These are phyloP conservation scores for Tetragonula clypearis DNA, from an alignment of 1,140 invertebrate genomes.

Conservation along the genomic window DNA sequence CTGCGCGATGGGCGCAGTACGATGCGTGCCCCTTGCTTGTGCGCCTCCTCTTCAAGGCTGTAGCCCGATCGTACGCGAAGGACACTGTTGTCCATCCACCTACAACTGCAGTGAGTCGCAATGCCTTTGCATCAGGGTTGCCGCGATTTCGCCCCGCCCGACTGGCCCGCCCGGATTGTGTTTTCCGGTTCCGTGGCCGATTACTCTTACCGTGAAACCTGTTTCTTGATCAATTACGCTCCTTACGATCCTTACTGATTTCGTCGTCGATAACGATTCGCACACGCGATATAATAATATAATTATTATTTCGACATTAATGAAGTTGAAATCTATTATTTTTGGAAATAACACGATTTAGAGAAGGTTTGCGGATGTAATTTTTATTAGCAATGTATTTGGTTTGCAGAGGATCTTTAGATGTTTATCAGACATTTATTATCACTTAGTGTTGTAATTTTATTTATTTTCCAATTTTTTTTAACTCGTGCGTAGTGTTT, in stretches of 20 bases:
- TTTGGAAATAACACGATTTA: neutral
- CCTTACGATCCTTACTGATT: too few relatives aligned
- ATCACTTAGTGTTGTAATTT: too few relatives aligned
- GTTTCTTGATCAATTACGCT: neutral
- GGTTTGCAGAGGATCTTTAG: neutral
- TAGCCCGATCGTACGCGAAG: constrained; percentile 87
- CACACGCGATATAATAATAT: neutral
- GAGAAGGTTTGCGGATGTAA: neutral
- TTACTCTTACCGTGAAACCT: neutral
- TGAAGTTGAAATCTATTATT: neutral
- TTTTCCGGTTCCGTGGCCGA: constrained; percentile 23
- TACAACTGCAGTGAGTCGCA: constrained; percentile 88
- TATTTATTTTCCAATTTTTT: too few relatives aligned
- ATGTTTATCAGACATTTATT: too few relatives aligned
- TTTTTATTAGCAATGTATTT: neutral
- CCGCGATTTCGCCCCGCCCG: constrained; percentile 25
- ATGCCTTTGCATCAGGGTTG: constrained; percentile 44
- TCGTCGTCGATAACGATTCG: neutral
- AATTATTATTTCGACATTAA: neutral
- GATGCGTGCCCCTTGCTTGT: constrained; percentile 89
- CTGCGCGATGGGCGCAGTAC: constrained; percentile 88
- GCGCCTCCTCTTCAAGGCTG: constrained; percentile 89
- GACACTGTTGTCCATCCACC: constrained; percentile 92
- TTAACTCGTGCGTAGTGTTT: neutral
- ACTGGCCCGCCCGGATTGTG: constrained; percentile 38